A percentile compares a stretch with the other conserved stretches of the same genome.
phyloP scores from a whole-genome alignment of 2,888 invertebrate genomes.

The Cabera pusaria region DNA sequence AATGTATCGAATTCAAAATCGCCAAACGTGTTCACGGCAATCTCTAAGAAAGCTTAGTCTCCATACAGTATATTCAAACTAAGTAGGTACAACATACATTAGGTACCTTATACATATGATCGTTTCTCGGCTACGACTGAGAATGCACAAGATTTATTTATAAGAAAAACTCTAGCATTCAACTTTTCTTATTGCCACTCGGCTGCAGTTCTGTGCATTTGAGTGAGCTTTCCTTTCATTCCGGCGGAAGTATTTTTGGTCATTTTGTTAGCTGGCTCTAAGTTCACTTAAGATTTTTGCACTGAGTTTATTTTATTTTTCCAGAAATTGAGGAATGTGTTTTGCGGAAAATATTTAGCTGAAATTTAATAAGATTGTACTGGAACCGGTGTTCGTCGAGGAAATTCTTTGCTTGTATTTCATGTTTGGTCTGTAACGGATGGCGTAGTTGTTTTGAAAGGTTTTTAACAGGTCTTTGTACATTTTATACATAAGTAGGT shows the following conservation, averaged over 20 bases:
- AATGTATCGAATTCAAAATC: no score
- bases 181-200: constrained; percentile 35
- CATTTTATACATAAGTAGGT: no score
- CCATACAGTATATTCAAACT: constrained; percentile 2
- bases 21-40: no score
- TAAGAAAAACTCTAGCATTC: constrained; percentile 41
- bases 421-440: no score
- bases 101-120: neutral
- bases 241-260: constrained; percentile 19
- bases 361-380: no score
- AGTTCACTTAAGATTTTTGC: constrained; percentile 11
- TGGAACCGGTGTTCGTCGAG: no score
- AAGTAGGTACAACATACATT: no score
- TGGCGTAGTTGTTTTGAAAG: no score
- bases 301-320: constrained; percentile 7
- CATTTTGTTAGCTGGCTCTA: constrained; percentile 17
- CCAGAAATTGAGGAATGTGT: neutral
- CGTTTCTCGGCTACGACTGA: constrained; percentile 37
- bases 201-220: constrained; percentile 37
- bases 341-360: no score
- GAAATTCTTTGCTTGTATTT: no score
- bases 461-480: no score
- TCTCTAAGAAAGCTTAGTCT: no score
- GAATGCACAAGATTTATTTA: constrained; percentile 50
- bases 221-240: constrained; percentile 32